Conservation (phyloP, 2,888 invertebrate genomes). For the Athalia cordata region DNA sequence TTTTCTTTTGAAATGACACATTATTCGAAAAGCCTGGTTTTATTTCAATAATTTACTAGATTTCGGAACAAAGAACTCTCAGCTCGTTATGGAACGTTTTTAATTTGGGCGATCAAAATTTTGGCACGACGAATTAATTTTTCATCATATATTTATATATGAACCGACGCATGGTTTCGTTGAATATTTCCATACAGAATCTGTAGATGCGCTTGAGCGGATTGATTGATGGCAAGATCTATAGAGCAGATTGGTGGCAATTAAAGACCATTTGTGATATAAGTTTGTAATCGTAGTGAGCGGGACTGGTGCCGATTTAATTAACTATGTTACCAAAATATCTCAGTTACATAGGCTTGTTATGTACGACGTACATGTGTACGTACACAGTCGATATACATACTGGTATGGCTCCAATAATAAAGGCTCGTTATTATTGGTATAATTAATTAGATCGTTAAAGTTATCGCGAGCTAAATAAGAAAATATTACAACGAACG, state of each 20-base stretch:
- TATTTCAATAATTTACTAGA: too few species aligned
- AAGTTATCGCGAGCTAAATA: constrained; percentile 60
- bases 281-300: background rate
- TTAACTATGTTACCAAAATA: constrained; percentile 37
- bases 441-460: constrained; percentile 72
- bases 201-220: constrained; percentile 3
- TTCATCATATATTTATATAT: background rate
- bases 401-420: constrained; percentile 23
- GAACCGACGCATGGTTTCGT: constrained; percentile 1
- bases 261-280: constrained; percentile 21
- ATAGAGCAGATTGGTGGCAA: constrained; percentile 26
- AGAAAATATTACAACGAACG: constrained; percentile 36
- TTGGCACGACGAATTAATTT: constrained; percentile 5
- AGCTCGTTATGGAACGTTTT: background rate
- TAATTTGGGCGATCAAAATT: constrained; percentile 1
- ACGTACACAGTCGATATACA: too few species aligned
- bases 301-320: constrained; percentile 40
- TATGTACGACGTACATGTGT: constrained; percentile 18
- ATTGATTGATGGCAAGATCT: constrained; percentile 34
- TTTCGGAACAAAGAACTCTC: too few species aligned
- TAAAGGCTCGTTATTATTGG: constrained; percentile 52
- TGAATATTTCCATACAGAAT: constrained; percentile 22
- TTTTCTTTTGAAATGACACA: too few species aligned
- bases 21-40: too few species aligned
- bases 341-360: constrained; percentile 13